phyloP scores from a whole-genome alignment of 2,888 invertebrate genomes.

The Dendrolimus pini region DNA sequence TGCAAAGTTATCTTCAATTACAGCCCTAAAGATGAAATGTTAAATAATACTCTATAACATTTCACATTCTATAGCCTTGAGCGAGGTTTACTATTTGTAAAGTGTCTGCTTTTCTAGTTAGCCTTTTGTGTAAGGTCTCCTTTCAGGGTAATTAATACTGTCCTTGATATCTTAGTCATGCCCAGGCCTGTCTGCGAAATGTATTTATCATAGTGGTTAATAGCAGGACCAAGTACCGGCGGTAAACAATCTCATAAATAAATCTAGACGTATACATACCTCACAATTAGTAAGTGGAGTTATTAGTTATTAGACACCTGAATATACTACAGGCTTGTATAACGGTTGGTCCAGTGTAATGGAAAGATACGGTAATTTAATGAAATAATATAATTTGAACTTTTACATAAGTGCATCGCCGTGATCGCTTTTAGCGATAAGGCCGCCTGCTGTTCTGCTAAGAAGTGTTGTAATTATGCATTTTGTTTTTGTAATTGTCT shows the following conservation, averaged over 20 bases:
- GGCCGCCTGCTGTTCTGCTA: no score
- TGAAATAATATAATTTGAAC: no score
- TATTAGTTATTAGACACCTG: conserved; percentile 1
- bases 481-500: no score
- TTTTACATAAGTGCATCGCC: no score
- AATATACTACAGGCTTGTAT: not conserved
- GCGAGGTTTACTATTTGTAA: not conserved
- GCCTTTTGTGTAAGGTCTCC: not conserved
- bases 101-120: not conserved
- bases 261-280: conserved; percentile 22
- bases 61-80: no score
- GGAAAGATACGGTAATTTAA: not conserved
- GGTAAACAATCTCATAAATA: conserved; percentile 34
- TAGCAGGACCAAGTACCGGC: conserved; percentile 12
- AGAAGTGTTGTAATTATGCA: no score
- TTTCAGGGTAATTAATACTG: not conserved
- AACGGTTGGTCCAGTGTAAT: not conserved
- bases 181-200: conserved; percentile 1
- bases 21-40: no score
- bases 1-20: no score
- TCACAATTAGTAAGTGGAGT: conserved; percentile 21
- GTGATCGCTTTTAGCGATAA: no score
- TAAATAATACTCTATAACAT: no score
- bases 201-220: not conserved
- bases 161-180: not conserved